These are phyloP conservation scores for Lasiurus borealis DNA, from an alignment of 2,113 vertebrate species.

Conservation along the genomic window DNA sequence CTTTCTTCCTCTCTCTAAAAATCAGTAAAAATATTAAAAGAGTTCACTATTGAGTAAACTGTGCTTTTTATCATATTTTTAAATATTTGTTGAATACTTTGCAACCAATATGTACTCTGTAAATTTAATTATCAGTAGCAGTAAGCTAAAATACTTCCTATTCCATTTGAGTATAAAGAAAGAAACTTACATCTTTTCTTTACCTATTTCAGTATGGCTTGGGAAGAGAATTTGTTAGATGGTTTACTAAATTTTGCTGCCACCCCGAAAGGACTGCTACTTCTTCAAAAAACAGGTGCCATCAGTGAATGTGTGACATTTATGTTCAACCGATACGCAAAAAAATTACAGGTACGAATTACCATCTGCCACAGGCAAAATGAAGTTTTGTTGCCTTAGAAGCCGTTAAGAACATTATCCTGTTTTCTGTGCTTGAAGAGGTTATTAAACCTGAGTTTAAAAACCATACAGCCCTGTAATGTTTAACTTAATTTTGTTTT, in stretches of 20 bases:
- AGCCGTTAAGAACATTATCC: constrained; percentile 9
- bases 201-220: constrained; percentile 88
- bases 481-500: constrained; percentile 55
- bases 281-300: constrained; percentile 94
- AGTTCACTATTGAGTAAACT: not conserved
- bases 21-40: not conserved
- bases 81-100: not conserved
- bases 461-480: not conserved
- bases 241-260: constrained; percentile 94
- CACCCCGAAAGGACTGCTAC: constrained; percentile 94
- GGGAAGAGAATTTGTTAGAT: constrained; percentile 96
- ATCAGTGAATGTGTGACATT: constrained; percentile 92
- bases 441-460: constrained; percentile 56
- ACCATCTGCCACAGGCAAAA: not conserved
- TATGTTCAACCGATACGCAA: constrained; percentile 94
- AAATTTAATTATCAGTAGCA: not conserved
- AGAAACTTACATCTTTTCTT: constrained; percentile 22
- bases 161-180: not conserved
- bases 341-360: constrained; percentile 93
- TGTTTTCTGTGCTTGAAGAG: constrained; percentile 36
- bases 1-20: no score
- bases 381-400: constrained; percentile 53
- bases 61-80: not conserved
- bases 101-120: not conserved
- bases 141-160: not conserved